These are phyloP conservation scores for Sarcophaga subvicina DNA, from an alignment of 2,888 invertebrate genomes.

Conservation along the genomic window DNA sequence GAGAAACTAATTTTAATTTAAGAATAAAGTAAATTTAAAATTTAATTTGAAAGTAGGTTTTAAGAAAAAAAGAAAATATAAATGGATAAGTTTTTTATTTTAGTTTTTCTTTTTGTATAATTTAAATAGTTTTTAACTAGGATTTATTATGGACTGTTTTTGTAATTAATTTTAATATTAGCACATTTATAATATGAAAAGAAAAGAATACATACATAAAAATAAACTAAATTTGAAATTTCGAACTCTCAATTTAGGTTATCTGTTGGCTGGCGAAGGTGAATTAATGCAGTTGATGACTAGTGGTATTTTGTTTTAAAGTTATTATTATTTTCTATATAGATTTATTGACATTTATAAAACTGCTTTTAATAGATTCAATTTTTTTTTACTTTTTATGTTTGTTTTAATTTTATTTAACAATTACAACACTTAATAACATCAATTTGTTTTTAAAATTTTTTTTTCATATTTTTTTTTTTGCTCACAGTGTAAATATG, in stretches of 20 bases:
- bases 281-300: slow-evolving; percentile 64
- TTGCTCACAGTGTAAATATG: slow-evolving; percentile 21
- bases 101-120: slow-evolving; percentile 13
- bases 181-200: slow-evolving; percentile 29
- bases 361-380: slow-evolving; percentile 44
- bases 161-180: slow-evolving; percentile 19
- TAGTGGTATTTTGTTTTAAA: slow-evolving; percentile 56
- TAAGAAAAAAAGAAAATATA: slow-evolving; percentile 11
- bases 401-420: slow-evolving; percentile 27
- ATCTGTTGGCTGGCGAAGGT: neutral
- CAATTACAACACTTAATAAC: slow-evolving; percentile 64
- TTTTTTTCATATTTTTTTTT: slow-evolving; percentile 24
- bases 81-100: neutral
- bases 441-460: slow-evolving; percentile 24
- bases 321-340: slow-evolving; percentile 52
- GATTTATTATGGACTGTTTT: slow-evolving; percentile 1
- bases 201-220: neutral
- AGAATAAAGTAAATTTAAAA: neutral
- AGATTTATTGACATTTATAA: slow-evolving; percentile 62
- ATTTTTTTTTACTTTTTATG: neutral
- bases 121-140: slow-evolving; percentile 3
- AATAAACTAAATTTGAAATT: slow-evolving; percentile 23
- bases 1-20: neutral
- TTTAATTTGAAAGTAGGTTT: neutral
- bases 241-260: slow-evolving; percentile 23